Evolutionary conservation across 2,113 vertebrate species (phyloP).

Genomic region (Eublepharis macularius): DNA sequence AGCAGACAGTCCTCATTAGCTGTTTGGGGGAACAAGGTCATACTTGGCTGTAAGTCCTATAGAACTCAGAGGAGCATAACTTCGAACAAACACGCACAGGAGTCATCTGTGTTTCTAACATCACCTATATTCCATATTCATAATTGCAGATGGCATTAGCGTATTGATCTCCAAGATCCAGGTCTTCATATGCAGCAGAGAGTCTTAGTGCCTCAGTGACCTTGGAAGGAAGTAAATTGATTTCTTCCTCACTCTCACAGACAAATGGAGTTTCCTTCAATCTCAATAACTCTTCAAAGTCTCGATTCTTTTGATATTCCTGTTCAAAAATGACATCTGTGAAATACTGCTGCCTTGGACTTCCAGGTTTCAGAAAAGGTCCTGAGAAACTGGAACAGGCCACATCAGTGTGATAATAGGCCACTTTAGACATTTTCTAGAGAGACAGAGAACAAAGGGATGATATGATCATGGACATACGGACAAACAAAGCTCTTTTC

Average conservation of each 20-base stretch:
- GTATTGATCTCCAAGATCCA: background rate
- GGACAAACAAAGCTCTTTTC: background rate
- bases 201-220: background rate
- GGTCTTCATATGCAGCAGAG: background rate
- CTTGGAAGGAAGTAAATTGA: background rate
- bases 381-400: background rate
- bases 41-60: background rate
- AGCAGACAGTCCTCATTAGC: no score
- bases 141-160: background rate
- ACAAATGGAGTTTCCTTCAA: conserved; percentile 1
- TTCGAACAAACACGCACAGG: background rate
- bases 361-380: background rate
- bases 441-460: background rate
- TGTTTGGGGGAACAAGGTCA: background rate
- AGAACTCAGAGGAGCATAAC: background rate
- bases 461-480: background rate
- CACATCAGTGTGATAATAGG: background rate
- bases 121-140: background rate
- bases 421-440: background rate
- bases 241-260: background rate
- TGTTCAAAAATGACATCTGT: background rate
- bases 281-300: background rate
- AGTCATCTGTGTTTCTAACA: background rate
- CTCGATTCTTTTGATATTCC: background rate
- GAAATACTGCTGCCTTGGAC: background rate